These are phyloP conservation scores for Trichonephila clavipes DNA, from an alignment of 1,140 invertebrate genomes.

Conservation along the genomic window DNA sequence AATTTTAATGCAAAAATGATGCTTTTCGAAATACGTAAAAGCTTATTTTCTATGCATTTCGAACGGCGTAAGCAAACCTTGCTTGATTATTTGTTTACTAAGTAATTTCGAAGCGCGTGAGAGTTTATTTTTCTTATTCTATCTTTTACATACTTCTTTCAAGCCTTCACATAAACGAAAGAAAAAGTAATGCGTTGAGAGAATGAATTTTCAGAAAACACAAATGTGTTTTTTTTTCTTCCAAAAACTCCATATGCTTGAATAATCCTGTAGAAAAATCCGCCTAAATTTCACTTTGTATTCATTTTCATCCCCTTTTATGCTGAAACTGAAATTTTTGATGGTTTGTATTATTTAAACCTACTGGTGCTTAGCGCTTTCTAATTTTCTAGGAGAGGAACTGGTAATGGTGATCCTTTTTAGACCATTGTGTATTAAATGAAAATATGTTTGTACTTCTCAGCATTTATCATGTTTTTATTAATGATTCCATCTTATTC, in stretches of 20 bases:
- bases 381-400: background rate
- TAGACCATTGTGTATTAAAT: background rate
- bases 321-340: constrained; percentile 10
- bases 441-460: background rate
- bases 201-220: background rate
- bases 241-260: background rate
- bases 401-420: background rate
- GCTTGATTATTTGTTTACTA: constrained; percentile 37
- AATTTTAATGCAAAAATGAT: constrained; percentile 54
- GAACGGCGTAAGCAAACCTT: constrained; percentile 23
- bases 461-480: background rate
- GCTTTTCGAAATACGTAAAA: background rate
- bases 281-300: constrained; percentile 11
- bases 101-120: background rate
- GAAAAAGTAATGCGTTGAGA: background rate
- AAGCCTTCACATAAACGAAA: background rate
- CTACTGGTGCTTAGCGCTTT: background rate
- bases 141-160: background rate
- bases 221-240: background rate
- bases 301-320: background rate
- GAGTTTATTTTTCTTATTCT: background rate
- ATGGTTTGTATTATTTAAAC: background rate
- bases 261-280: background rate
- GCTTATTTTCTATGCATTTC: constrained; percentile 40
- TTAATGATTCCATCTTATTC: background rate